These are phyloP conservation scores for Cossypha caffra DNA, from an alignment of 2,797 vertebrate species.

Conservation along the genomic window DNA sequence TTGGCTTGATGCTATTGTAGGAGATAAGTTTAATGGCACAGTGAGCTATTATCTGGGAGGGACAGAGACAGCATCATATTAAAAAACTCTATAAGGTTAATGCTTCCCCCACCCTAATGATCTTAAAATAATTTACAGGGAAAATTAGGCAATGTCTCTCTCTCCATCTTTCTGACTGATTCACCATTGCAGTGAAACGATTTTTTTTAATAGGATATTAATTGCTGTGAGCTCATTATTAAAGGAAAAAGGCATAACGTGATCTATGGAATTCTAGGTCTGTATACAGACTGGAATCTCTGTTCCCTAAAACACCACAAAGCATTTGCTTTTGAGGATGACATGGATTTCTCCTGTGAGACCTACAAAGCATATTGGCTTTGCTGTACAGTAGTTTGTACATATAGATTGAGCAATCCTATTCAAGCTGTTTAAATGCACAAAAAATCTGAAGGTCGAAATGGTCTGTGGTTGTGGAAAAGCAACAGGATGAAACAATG, in stretches of 20 bases:
- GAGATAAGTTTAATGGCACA: not conserved
- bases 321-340: not conserved
- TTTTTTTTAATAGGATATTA: not conserved
- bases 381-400: conserved; percentile 10
- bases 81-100: not conserved
- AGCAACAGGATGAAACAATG: not conserved
- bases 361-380: conserved; percentile 17
- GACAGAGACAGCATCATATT: not conserved
- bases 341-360: conserved; percentile 21
- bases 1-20: not conserved
- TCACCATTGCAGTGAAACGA: not conserved
- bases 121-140: not conserved
- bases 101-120: not conserved
- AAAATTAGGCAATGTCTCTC: not conserved
- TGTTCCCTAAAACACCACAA: not conserved
- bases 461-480: conserved; percentile 50
- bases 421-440: conserved; percentile 52
- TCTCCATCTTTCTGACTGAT: not conserved
- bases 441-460: conserved; percentile 52
- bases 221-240: not conserved
- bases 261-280: not conserved
- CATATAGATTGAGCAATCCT: conserved; percentile 23
- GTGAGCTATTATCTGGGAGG: not conserved
- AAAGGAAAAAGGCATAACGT: not conserved
- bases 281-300: not conserved